These are phyloP conservation scores for Rissa tridactyla DNA, from an alignment of 2,113 vertebrate species.

Conservation along the genomic window DNA sequence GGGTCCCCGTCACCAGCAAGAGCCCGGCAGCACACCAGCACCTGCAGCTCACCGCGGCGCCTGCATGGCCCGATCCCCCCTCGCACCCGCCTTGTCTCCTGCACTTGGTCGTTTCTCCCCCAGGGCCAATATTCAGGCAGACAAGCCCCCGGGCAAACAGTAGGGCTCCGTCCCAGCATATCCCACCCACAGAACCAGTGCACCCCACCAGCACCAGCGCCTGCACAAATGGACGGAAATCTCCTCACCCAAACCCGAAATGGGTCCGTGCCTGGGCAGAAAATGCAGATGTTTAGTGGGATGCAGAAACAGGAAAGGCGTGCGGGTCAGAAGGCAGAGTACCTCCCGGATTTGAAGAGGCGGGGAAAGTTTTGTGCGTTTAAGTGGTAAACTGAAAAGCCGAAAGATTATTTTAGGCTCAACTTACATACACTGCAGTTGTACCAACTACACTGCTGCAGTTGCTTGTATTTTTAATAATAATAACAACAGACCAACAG, in stretches of 20 bases:
- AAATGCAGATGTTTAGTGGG: fast-evolving
- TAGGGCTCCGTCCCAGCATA: fast-evolving
- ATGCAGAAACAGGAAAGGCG: background rate
- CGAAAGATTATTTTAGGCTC: background rate
- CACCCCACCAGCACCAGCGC: fast-evolving
- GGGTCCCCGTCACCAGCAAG: fast-evolving
- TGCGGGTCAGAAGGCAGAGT: fast-evolving
- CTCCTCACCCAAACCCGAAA: background rate
- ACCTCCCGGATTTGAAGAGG: background rate
- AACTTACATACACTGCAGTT: background rate
- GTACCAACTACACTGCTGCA: background rate
- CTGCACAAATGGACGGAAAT: background rate
- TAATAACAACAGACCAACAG: background rate
- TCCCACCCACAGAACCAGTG: background rate
- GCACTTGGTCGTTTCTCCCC: background rate
- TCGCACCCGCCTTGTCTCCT: background rate
- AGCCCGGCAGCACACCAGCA: background rate
- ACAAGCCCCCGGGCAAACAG: background rate
- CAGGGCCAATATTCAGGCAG: fast-evolving
- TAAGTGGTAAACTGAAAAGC: background rate
- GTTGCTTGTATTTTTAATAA: background rate
- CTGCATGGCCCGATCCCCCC: fast-evolving
- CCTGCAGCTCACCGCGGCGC: fast-evolving
- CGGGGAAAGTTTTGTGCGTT: background rate
- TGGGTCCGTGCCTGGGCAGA: background rate